Percentiles rank a stretch among this genome's conserved stretches.
Evolutionary conservation across 2,113 vertebrate genomes (phyloP).

Genomic region (Origma solitaria): DNA sequence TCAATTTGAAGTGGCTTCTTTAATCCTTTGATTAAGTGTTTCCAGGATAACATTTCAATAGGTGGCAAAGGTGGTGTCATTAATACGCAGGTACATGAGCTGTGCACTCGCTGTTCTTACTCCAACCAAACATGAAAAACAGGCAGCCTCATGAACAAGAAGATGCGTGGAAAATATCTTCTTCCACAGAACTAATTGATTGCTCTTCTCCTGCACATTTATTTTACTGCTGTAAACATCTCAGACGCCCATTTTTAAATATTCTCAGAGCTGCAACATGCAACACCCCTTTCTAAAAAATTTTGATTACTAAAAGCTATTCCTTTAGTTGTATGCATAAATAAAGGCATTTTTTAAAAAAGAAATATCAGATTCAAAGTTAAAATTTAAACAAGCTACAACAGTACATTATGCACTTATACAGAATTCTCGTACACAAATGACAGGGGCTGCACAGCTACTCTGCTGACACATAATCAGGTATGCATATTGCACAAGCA

Average conservation of each 20-base stretch:
- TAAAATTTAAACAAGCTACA: background rate
- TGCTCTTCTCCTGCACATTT: background rate
- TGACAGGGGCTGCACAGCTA: background rate
- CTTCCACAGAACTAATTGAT: background rate
- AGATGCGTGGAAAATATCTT: background rate
- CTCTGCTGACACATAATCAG: background rate
- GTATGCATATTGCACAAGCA: rapidly evolving
- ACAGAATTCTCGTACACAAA: background rate
- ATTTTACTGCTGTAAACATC: background rate
- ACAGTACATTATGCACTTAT: background rate
- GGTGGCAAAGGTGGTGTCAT: background rate
- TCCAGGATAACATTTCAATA: constrained; percentile 1
- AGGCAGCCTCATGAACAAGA: background rate
- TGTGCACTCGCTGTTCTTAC: background rate
- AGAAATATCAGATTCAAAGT: background rate
- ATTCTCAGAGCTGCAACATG: background rate
- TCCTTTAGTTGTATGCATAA: background rate
- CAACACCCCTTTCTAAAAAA: background rate
- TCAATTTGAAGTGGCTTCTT: background rate
- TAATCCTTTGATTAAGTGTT: constrained; percentile 5
- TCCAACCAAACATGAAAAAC: background rate
- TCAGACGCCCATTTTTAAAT: background rate
- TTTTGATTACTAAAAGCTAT: background rate
- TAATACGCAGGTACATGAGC: background rate
- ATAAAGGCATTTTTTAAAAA: background rate